Evolutionary conservation across 1,140 invertebrate species (phyloP), one percentile per base, ranked within the genome.

Genomic region (Drosophila orosa): DNA sequence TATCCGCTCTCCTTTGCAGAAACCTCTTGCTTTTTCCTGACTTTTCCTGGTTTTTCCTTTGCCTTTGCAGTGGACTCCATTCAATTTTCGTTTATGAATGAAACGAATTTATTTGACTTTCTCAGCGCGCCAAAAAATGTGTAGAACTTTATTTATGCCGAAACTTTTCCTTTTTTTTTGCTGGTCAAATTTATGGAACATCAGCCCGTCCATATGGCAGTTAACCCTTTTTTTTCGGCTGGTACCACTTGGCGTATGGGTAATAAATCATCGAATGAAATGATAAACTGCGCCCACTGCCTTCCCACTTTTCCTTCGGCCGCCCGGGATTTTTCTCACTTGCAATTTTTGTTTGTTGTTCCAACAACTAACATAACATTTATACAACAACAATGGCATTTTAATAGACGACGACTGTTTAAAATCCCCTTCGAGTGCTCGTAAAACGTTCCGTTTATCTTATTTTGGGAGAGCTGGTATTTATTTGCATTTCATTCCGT

Each of bases 371-470:
- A n/a, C 8, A 35, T 7, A 17, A 15, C 7, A 33, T 48, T 27
- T 33, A 67, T 12, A 40, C 60, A 69, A 56, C 55, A 55, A 42
- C 31, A 63, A 50, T 39, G 44, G 44, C 40, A 31, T 81, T 82
- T 86, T 78, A 80, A 85, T 84, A 84, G 74, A 62, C 58, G 39
- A 60, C 45, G 44, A 60, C 40, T 72, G 79, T 82, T 72, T 78
- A 79, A 87, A 87, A 72, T 74, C 82, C 75, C 59, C 68, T 78
- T 72, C 61, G 78, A 86, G 69, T 78, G 82, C 68, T 75, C 79
- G 60, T 87, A 86, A 86, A 87, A 69, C 81, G 80, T 75, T 77
- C 72, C 61, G 68, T 62, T 82, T 82, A 83, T 83, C 80, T 69
- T 35, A 45, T 75, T 66, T 24, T 52, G n/a, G 37, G 37, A 17